A percentile compares a stretch with the other conserved stretches of the same genome.
These are phyloP conservation scores for Petrocephalus zakoni DNA, from an alignment of 2,113 vertebrate genomes.

Conservation along the genomic window DNA sequence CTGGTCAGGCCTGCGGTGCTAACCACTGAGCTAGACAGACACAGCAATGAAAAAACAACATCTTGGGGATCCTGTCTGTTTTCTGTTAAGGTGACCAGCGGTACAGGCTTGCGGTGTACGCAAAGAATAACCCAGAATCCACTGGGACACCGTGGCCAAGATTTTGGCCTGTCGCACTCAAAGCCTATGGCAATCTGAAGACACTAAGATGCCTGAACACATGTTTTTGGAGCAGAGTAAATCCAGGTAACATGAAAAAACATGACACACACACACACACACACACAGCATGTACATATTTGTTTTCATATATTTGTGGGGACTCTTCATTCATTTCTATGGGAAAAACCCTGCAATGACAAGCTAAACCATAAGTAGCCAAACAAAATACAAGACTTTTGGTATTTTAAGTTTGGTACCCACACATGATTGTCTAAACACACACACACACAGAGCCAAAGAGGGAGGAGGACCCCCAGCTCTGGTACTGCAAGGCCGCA, in stretches of 20 bases:
- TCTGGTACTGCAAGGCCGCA: neutral
- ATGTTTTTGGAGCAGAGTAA: neutral
- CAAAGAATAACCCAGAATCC: neutral
- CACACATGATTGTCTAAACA: neutral
- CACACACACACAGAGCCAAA: neutral
- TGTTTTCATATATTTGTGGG: no score
- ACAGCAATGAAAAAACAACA: neutral
- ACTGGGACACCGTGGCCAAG: neutral
- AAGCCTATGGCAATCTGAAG: neutral
- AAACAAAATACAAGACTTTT: neutral
- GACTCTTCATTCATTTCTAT: neutral
- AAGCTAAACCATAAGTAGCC: neutral
- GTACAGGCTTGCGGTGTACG: neutral
- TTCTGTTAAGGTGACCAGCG: neutral
- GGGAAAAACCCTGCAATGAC: neutral
- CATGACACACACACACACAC: neutral
- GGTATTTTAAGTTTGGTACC: neutral
- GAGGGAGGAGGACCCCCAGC: neutral
- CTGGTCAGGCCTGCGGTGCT: neutral
- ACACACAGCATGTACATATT: no score
- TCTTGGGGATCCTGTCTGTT: neutral
- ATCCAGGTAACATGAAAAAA: neutral
- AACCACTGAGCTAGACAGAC: neutral
- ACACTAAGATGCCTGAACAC: neutral
- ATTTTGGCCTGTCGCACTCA: neutral